Percentiles rank a stretch among this genome's conserved stretches.
phyloP scores from a whole-genome alignment of 2,797 vertebrate species.

The Poeciliopsis turneri region DNA sequence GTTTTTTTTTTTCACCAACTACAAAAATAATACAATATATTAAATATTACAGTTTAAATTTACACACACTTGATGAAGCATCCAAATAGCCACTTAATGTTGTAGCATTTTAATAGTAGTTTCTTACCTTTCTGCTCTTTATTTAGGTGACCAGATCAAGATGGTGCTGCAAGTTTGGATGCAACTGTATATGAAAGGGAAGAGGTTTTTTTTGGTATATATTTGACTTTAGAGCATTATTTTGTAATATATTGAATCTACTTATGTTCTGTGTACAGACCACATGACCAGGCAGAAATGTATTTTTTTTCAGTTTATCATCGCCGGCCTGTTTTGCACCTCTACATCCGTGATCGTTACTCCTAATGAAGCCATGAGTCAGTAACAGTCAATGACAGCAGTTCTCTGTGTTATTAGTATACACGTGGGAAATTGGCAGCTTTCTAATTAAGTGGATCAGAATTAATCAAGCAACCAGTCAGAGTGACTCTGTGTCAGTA shows the following conservation, averaged over 20 bases:
- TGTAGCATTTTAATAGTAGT: background rate
- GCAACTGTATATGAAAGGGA: background rate
- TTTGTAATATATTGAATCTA: background rate
- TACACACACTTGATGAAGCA: background rate
- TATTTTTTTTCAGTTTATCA: background rate
- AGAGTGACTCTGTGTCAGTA: slow-evolving; percentile 54
- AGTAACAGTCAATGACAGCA: slow-evolving; percentile 77
- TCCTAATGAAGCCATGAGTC: slow-evolving; percentile 79
- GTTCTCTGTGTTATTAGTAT: slow-evolving; percentile 68
- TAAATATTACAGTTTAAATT: background rate
- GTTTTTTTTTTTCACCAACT: background rate
- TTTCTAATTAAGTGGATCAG: slow-evolving; percentile 83
- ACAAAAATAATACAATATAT: background rate
- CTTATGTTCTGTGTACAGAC: background rate
- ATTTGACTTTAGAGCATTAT: too few species aligned
- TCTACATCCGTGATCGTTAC: slow-evolving; percentile 22
- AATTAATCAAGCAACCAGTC: slow-evolving; percentile 79
- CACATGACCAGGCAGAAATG: background rate
- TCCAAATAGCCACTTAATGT: background rate
- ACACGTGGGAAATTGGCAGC: slow-evolving; percentile 79
- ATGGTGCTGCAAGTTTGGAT: background rate
- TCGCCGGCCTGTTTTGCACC: slow-evolving; percentile 32
- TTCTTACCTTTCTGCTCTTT: background rate
- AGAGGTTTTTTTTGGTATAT: too few species aligned
- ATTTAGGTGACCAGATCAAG: background rate